Conservation (phyloP, 2,113 vertebrate species). For the Eretmochelys imbricata region DNA sequence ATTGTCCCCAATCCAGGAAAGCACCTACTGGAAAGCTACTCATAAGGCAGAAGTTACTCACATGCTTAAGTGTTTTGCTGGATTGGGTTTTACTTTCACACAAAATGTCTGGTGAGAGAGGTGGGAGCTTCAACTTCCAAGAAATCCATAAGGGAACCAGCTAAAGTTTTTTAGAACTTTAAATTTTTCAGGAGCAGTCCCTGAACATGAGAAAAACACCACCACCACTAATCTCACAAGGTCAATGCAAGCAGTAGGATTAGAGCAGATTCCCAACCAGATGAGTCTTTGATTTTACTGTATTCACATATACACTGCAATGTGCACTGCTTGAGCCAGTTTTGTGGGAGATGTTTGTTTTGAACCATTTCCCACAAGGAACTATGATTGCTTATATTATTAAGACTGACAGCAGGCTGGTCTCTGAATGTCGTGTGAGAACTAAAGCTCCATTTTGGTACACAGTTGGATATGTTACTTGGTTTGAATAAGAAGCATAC, state of each 20-base stretch:
- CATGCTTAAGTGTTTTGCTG: background rate
- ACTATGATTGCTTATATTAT: background rate
- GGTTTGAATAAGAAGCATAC: background rate
- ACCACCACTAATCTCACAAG: background rate
- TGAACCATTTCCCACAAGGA: background rate
- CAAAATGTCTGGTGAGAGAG: background rate
- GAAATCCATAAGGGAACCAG: background rate
- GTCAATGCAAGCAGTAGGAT: background rate
- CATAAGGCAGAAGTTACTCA: background rate
- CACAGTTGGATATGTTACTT: background rate
- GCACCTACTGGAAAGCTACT: background rate
- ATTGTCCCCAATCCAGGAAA: rapidly evolving
- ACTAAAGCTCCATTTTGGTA: background rate
- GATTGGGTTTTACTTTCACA: background rate
- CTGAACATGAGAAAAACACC: background rate
- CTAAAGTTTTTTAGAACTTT: background rate
- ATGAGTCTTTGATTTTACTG: background rate
- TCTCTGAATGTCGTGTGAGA: background rate
- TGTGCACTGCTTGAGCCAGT: background rate
- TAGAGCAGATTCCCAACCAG: background rate
- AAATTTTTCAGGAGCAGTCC: background rate
- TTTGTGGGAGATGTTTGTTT: background rate
- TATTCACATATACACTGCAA: background rate
- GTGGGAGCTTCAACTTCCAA: background rate
- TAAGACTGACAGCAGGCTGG: background rate